These are phyloP conservation scores for Ceyx margarethae DNA, from an alignment of 2,113 vertebrate genomes.

Conservation along the genomic window DNA sequence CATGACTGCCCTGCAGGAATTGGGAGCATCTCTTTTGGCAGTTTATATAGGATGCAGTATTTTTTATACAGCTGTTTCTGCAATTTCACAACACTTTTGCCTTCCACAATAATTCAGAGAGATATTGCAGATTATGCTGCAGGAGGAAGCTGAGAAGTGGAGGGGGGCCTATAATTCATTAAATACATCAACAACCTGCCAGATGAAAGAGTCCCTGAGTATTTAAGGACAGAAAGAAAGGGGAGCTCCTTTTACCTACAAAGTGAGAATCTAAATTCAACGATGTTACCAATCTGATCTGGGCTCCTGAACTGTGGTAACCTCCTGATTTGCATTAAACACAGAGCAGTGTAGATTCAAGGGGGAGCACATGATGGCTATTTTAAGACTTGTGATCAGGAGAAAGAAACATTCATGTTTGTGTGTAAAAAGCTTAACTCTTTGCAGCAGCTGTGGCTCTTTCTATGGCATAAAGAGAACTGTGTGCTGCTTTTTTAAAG, in stretches of 20 bases:
- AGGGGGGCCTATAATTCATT: not conserved
- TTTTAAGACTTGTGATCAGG: conserved; percentile 50
- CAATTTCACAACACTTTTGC: not conserved
- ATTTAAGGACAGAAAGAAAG: not conserved
- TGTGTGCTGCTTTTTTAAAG: not conserved
- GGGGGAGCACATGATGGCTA: conserved; percentile 34
- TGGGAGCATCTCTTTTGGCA: not conserved
- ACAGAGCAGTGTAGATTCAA: not conserved
- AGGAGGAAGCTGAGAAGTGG: not conserved
- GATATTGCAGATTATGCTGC: not conserved
- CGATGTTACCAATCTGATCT: not conserved
- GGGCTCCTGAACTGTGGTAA: not conserved
- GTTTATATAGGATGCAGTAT: not conserved
- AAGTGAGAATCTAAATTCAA: not conserved
- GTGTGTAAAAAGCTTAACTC: conserved; percentile 18
- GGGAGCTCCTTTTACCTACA: not conserved
- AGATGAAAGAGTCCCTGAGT: not conserved
- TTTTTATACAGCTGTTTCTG: not conserved
- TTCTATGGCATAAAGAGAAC: not conserved
- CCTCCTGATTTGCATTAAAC: conserved; percentile 12
- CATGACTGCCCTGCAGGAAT: not conserved
- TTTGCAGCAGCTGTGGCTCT: not conserved
- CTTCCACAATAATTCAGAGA: not conserved
- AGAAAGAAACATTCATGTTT: conserved; percentile 53
- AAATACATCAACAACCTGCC: not conserved